phyloP scores from a whole-genome alignment of 1,140 invertebrate genomes.

The Drosophila nigrodunni region DNA sequence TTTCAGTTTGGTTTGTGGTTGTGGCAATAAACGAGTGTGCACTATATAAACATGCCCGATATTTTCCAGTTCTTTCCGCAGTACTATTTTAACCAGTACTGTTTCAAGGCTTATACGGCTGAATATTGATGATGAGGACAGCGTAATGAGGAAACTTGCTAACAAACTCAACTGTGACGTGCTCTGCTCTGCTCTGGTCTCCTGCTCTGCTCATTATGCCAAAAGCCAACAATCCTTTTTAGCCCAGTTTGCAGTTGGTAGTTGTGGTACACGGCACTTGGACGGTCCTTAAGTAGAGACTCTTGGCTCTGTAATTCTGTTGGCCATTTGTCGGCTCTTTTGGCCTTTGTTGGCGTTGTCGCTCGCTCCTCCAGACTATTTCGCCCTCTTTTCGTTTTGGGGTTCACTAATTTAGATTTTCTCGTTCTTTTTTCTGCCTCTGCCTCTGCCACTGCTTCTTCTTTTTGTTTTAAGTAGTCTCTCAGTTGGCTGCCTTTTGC shows the following conservation, averaged over 20 bases:
- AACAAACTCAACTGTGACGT: conserved; percentile 20
- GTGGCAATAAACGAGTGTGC: not conserved
- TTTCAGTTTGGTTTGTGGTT: not conserved
- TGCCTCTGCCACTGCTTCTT: too few relatives aligned
- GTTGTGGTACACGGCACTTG: conserved; percentile 31
- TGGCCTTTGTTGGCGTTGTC: conserved; percentile 36
- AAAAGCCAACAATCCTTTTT: conserved; percentile 33
- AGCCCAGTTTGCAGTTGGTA: conserved; percentile 8
- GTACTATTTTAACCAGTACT: not conserved
- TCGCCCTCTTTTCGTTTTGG: conserved; percentile 5
- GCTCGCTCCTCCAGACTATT: conserved; percentile 20
- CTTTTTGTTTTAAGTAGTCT: conserved; percentile 50
- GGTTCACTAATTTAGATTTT: conserved; percentile 66
- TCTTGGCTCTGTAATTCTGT: not conserved
- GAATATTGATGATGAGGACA: conserved; percentile 35
- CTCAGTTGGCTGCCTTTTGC: conserved; percentile 27
- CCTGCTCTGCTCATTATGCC: conserved; percentile 45
- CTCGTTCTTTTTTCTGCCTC: too few relatives aligned
- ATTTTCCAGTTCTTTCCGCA: conserved; percentile 9
- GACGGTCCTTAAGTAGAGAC: conserved; percentile 21
- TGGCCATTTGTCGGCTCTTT: conserved; percentile 60
- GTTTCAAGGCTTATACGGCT: conserved; percentile 18
- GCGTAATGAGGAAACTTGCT: conserved; percentile 50
- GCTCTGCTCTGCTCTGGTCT: not conserved
- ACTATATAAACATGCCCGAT: conserved; percentile 40